phyloP scores from a whole-genome alignment of 2,797 vertebrate genomes.

The Dromococcyx pavoninus region DNA sequence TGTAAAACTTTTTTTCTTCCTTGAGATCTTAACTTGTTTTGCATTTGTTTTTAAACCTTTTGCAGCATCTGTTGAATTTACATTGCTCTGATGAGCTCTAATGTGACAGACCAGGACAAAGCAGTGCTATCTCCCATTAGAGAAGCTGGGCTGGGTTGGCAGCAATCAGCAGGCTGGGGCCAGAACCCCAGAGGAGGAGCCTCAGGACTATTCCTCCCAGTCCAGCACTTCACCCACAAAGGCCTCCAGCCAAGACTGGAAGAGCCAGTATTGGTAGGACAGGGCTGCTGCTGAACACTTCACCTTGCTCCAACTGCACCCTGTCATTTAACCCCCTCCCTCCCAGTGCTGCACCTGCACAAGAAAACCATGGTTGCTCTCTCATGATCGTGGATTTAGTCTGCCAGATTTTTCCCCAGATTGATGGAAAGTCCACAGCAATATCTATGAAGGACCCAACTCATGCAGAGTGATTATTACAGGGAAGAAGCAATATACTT shows the following conservation, averaged over 20 bases:
- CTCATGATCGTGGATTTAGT: rapidly evolving
- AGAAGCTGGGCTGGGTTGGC: background rate
- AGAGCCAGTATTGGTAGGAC: background rate
- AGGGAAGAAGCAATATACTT: background rate
- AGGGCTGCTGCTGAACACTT: background rate
- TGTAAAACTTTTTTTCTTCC: background rate
- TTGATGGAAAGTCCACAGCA: rapidly evolving
- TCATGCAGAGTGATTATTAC: background rate
- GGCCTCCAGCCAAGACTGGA: slow-evolving; percentile 6
- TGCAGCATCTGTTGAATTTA: background rate
- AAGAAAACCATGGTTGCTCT: background rate
- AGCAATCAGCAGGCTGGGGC: background rate
- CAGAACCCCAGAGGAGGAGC: background rate
- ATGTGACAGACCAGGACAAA: background rate
- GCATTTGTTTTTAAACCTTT: background rate
- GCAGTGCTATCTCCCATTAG: background rate
- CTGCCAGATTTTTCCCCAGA: background rate
- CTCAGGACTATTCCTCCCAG: background rate
- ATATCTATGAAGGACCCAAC: background rate
- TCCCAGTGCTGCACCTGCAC: background rate
- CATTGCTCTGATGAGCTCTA: background rate
- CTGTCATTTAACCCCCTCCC: background rate
- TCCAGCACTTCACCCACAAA: background rate
- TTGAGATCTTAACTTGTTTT: background rate
- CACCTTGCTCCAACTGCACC: background rate